These are phyloP conservation scores for Eulemur albifrons DNA, from an alignment of 2,797 vertebrate genomes.

Conservation along the genomic window DNA sequence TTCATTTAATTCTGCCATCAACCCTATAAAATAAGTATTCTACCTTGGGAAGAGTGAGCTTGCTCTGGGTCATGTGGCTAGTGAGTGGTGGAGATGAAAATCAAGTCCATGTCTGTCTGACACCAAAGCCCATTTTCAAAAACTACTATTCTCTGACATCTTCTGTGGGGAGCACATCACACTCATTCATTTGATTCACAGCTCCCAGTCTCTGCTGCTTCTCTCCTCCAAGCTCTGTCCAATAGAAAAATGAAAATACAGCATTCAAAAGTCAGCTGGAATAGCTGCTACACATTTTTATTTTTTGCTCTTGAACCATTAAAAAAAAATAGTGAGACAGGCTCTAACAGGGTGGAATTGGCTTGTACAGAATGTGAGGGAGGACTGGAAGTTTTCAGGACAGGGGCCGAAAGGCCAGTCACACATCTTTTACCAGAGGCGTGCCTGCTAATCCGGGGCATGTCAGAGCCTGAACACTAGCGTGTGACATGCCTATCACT, in stretches of 20 bases:
- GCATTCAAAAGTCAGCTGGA: neutral
- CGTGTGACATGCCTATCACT: conserved; percentile 66
- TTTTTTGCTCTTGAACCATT: neutral
- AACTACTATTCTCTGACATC: neutral
- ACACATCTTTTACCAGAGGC: conserved; percentile 42
- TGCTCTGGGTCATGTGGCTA: neutral
- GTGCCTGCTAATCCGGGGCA: conserved; percentile 71
- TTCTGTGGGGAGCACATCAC: neutral
- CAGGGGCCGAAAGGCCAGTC: conserved; percentile 50
- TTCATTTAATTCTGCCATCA: neutral
- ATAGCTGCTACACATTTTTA: neutral
- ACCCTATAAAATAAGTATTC: neutral
- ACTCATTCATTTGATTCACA: neutral
- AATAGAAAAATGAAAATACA: neutral
- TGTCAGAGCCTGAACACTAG: conserved; percentile 74
- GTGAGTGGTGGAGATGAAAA: neutral
- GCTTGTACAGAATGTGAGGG: neutral
- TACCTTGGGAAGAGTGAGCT: neutral
- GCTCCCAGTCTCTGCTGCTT: neutral
- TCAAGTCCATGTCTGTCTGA: neutral
- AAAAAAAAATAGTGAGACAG: neutral
- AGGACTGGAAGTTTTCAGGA: conserved; percentile 9
- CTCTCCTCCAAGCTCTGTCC: neutral
- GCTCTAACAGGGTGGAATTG: neutral
- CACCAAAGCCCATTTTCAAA: neutral